Percentiles rank a stretch among this genome's conserved stretches.
Conservation (phyloP, 2,888 invertebrate species). For the Anthrax anthrax region DNA sequence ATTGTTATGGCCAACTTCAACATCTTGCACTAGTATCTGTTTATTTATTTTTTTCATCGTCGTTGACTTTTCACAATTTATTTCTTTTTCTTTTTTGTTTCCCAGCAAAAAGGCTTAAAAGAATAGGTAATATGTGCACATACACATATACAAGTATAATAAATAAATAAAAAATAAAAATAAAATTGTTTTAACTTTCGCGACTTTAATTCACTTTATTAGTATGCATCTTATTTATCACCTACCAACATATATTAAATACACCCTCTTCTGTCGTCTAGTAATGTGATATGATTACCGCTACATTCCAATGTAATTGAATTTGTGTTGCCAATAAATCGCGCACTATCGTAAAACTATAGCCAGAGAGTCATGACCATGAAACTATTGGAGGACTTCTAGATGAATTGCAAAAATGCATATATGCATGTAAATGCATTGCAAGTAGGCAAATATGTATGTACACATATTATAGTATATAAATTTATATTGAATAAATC, state of each 20-base stretch:
- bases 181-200: background rate
- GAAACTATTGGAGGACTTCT: background rate
- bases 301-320: conserved; percentile 14
- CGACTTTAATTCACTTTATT: conserved; percentile 6
- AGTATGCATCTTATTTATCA: conserved; percentile 9
- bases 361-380: conserved; percentile 8
- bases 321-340: conserved; percentile 14
- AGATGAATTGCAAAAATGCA: too few relatives aligned
- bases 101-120: too few relatives aligned
- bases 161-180: background rate
- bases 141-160: too few relatives aligned
- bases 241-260: background rate
- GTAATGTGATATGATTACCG: conserved; percentile 13
- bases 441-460: too few relatives aligned
- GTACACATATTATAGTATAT: too few relatives aligned
- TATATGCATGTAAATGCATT: too few relatives aligned
- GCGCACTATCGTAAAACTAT: conserved; percentile 11
- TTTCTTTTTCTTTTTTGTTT: background rate
- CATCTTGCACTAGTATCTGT: too few relatives aligned
- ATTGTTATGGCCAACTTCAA: too few relatives aligned
- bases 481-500: too few relatives aligned
- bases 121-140: too few relatives aligned
- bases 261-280: conserved; percentile 7
- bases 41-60: too few relatives aligned
- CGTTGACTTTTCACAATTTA: background rate